Evolutionary conservation across 2,888 invertebrate species (phyloP).

Genomic region (Ernsta delagoae): DNA sequence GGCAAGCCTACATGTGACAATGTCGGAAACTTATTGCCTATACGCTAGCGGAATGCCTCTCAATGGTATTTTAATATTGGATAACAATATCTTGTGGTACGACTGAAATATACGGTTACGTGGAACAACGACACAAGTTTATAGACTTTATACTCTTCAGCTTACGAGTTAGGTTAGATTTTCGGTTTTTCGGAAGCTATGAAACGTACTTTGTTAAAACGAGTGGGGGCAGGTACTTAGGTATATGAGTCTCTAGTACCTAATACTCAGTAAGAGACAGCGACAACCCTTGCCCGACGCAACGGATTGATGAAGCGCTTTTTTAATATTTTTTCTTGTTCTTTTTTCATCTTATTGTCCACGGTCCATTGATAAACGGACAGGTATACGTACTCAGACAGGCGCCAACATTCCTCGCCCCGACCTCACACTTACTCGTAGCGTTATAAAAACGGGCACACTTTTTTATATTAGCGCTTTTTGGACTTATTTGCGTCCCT

Average conservation of each 20-base stretch:
- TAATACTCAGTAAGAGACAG: slow-evolving; percentile 40
- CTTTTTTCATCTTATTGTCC: slow-evolving; percentile 75
- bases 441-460: slow-evolving; percentile 81
- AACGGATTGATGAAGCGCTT: slow-evolving; percentile 81
- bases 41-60: slow-evolving; percentile 50
- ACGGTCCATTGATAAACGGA: slow-evolving; percentile 83
- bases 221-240: too few species aligned
- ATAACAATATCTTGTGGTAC: slow-evolving; percentile 40
- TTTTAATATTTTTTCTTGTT: slow-evolving; percentile 75
- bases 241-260: not conserved
- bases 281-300: slow-evolving; percentile 79
- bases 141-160: slow-evolving; percentile 15
- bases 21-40: slow-evolving; percentile 70
- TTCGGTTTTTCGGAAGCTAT: too few species aligned
- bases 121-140: slow-evolving; percentile 15
- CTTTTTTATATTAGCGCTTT: slow-evolving; percentile 83
- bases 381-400: slow-evolving; percentile 85
- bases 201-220: too few species aligned
- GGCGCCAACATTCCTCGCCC: slow-evolving; percentile 84
- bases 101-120: slow-evolving; percentile 33
- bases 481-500: slow-evolving; percentile 80
- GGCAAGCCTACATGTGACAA: slow-evolving; percentile 71
- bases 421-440: slow-evolving; percentile 84
- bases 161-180: slow-evolving; percentile 7
- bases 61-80: slow-evolving; percentile 47